Conservation (phyloP, 1,140 invertebrate species). For the Odontomachus brunneus region DNA sequence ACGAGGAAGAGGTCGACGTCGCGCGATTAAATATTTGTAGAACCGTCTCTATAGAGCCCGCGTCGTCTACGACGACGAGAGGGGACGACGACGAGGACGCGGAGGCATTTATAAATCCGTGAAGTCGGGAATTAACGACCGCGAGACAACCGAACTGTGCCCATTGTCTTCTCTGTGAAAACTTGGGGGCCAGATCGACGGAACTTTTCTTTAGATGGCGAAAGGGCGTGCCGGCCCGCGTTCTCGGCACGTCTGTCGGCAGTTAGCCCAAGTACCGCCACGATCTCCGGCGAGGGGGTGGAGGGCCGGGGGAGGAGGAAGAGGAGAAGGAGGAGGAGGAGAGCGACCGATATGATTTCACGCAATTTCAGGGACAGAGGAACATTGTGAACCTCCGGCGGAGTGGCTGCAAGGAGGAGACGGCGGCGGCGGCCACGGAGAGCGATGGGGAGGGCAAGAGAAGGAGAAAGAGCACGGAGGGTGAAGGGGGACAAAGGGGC, state of each 20-base stretch:
- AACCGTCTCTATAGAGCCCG: slow-evolving; percentile 34
- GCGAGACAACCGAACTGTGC: slow-evolving; percentile 43
- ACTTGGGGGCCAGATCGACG: slow-evolving; percentile 55
- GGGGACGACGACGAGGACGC: background rate
- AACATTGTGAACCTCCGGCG: slow-evolving; percentile 62
- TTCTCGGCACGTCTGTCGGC: slow-evolving; percentile 62
- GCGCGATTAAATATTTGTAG: slow-evolving; percentile 58
- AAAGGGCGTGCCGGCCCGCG: slow-evolving; percentile 64
- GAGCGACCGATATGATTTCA: slow-evolving; percentile 79
- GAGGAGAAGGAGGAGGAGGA: background rate
- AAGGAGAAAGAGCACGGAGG: slow-evolving; percentile 39
- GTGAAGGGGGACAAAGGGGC: slow-evolving; percentile 72
- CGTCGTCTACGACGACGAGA: background rate
- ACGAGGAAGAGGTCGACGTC: slow-evolving; percentile 19
- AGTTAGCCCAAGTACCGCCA: slow-evolving; percentile 75
- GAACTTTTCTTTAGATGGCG: slow-evolving; percentile 69
- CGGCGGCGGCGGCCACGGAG: slow-evolving; percentile 54
- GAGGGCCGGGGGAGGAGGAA: background rate
- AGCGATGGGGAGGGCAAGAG: slow-evolving; percentile 35
- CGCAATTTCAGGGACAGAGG: slow-evolving; percentile 71
- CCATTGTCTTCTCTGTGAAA: slow-evolving; percentile 64
- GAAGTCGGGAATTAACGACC: slow-evolving; percentile 65
- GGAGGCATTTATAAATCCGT: slow-evolving; percentile 50
- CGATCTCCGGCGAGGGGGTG: slow-evolving; percentile 34
- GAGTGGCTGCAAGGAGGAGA: slow-evolving; percentile 30